Evolutionary conservation across 2,888 invertebrate species (phyloP).

Genomic region (Ophonus ardosiacus): DNA sequence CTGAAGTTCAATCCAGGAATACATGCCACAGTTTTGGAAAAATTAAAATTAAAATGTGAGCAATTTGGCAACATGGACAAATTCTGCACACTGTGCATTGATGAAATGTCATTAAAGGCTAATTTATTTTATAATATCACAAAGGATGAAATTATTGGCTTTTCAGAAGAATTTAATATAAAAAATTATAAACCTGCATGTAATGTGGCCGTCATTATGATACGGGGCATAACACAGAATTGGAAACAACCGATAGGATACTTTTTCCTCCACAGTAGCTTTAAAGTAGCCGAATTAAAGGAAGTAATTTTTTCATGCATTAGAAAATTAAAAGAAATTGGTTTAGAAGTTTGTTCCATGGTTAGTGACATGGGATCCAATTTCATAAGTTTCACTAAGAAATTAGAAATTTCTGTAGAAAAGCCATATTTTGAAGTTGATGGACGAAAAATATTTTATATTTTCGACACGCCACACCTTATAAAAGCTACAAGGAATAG

Average conservation of each 20-base stretch:
- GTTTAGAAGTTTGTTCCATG: constrained; percentile 49
- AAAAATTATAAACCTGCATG: constrained; percentile 29
- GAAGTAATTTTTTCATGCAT: constrained; percentile 2
- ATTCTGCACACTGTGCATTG: constrained; percentile 11
- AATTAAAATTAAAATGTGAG: constrained; percentile 17
- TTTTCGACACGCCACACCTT: constrained; percentile 64
- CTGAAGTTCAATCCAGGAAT: constrained; percentile 30
- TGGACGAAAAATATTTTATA: constrained; percentile 55
- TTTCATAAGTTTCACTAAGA: constrained; percentile 51
- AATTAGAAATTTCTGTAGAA: constrained; percentile 31
- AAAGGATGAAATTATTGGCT: constrained; percentile 32
- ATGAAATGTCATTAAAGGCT: constrained; percentile 24
- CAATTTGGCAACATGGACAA: background rate
- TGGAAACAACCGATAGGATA: constrained; percentile 38
- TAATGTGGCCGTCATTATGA: constrained; percentile 11
- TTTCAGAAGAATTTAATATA: background rate
- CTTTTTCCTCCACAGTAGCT: constrained; percentile 16
- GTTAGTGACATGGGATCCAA: constrained; percentile 62
- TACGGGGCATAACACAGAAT: constrained; percentile 3
- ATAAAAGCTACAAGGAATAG: constrained; percentile 66
- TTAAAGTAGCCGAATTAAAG: constrained; percentile 28
- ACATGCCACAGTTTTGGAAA: background rate
- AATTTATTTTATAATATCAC: constrained; percentile 38
- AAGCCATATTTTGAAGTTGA: constrained; percentile 61
- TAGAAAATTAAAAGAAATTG: constrained; percentile 47